phyloP scores from a whole-genome alignment of 2,797 vertebrate species.

The Ciconia nigra region DNA sequence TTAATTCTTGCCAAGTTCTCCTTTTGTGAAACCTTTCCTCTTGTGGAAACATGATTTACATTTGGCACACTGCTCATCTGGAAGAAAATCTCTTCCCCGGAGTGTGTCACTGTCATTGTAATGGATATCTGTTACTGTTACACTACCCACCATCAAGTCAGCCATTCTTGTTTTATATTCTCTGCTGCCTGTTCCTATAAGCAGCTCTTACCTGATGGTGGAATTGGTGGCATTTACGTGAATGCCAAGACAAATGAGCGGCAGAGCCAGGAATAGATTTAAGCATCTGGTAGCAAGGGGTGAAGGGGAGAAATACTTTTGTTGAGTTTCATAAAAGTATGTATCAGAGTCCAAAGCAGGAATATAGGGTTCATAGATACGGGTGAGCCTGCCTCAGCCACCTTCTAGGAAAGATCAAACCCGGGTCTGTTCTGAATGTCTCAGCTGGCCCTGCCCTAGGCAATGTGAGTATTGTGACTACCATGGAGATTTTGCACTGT shows the following conservation, averaged over 20 bases:
- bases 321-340: background rate
- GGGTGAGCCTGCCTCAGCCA: background rate
- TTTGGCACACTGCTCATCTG: background rate
- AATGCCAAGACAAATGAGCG: background rate
- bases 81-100: background rate
- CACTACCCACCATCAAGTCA: background rate
- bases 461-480: too few relatives aligned
- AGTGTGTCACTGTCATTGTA: background rate
- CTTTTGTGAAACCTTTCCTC: background rate
- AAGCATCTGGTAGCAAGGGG: background rate
- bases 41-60: background rate
- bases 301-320: background rate
- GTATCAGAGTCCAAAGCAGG: background rate
- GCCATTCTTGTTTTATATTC: background rate
- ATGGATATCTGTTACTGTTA: background rate
- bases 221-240: background rate
- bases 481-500: fast-evolving
- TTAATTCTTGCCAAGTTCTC: background rate
- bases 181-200: background rate
- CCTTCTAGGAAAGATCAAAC: too few relatives aligned
- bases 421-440: background rate
- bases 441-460: background rate
- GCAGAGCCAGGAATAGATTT: background rate
- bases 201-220: background rate
- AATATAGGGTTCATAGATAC: fast-evolving